phyloP scores from a whole-genome alignment of 2,888 invertebrate species.

The Hanleya hanleyi region DNA sequence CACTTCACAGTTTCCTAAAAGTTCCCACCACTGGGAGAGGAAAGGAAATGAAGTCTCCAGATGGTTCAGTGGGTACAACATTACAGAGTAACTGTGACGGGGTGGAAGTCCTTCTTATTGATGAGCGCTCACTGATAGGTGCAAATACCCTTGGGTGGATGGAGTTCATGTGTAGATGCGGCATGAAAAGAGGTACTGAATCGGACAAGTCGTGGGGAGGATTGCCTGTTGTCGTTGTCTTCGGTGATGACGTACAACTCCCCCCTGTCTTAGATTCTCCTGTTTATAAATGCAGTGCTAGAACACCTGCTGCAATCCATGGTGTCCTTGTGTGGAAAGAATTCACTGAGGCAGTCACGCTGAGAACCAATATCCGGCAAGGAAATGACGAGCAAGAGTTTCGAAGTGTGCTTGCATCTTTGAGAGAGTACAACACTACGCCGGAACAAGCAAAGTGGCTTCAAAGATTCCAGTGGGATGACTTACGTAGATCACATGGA shows the following conservation, averaged over 20 bases:
- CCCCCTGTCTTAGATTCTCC: conserved; percentile 33
- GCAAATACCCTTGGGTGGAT: conserved; percentile 30
- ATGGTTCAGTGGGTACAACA: conserved; percentile 19
- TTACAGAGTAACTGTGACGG: conserved; percentile 32
- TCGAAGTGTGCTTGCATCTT: background rate
- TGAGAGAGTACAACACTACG: background rate
- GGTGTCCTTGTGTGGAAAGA: background rate
- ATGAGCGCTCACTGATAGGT: conserved; percentile 37
- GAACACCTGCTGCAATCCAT: background rate
- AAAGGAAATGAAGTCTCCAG: conserved; percentile 30
- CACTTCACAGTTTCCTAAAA: conserved; percentile 40
- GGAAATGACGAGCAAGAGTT: background rate
- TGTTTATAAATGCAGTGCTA: conserved; percentile 15
- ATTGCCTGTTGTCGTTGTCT: conserved; percentile 39
- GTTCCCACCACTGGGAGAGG: conserved; percentile 32
- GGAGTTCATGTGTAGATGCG: conserved; percentile 27
- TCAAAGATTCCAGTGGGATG: background rate
- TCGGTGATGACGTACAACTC: conserved; percentile 38
- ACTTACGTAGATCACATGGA: conserved; percentile 9
- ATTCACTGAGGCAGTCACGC: background rate
- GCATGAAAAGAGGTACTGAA: conserved; percentile 11
- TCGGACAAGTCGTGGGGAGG: conserved; percentile 34
- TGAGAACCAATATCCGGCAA: background rate
- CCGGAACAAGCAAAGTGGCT: background rate
- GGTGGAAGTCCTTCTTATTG: conserved; percentile 34